Conservation (phyloP, 2,888 invertebrate genomes). For the Agelastica alni region DNA sequence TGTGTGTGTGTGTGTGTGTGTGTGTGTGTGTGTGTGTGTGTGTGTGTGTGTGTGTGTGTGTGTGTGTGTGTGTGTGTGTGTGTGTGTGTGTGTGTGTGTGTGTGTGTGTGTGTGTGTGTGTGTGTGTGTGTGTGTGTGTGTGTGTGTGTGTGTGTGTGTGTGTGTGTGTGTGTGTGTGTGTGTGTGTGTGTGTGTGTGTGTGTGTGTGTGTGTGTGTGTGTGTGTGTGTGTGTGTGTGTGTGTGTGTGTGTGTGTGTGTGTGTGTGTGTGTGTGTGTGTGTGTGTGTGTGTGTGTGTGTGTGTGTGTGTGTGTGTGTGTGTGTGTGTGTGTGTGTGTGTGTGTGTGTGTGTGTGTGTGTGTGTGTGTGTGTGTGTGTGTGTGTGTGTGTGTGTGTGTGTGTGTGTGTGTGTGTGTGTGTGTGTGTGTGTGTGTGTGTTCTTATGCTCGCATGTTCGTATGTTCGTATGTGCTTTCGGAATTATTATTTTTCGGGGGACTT, state of each 20-base stretch:
- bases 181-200: slow-evolving; percentile 3
- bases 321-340: slow-evolving; percentile 5
- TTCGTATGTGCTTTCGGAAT: neutral
- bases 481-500: too few species aligned
- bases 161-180: slow-evolving; percentile 3
- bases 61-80: slow-evolving; percentile 5
- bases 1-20: slow-evolving; percentile 5
- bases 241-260: slow-evolving; percentile 3
- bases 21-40: slow-evolving; percentile 5
- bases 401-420: slow-evolving; percentile 4
- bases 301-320: slow-evolving; percentile 5
- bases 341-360: slow-evolving; percentile 1
- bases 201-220: slow-evolving; percentile 5
- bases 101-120: slow-evolving; percentile 1
- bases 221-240: slow-evolving; percentile 3
- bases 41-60: slow-evolving; percentile 5
- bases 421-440: slow-evolving; percentile 2
- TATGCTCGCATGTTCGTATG: neutral
- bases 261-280: slow-evolving; percentile 1
- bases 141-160: slow-evolving; percentile 1
- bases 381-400: neutral
- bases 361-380: slow-evolving; percentile 3
- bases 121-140: slow-evolving; percentile 3
- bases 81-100: slow-evolving; percentile 4
- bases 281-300: slow-evolving; percentile 4